These are phyloP conservation scores for Acromyrmex echinatior DNA, from an alignment of 1,140 invertebrate genomes.

Conservation along the genomic window DNA sequence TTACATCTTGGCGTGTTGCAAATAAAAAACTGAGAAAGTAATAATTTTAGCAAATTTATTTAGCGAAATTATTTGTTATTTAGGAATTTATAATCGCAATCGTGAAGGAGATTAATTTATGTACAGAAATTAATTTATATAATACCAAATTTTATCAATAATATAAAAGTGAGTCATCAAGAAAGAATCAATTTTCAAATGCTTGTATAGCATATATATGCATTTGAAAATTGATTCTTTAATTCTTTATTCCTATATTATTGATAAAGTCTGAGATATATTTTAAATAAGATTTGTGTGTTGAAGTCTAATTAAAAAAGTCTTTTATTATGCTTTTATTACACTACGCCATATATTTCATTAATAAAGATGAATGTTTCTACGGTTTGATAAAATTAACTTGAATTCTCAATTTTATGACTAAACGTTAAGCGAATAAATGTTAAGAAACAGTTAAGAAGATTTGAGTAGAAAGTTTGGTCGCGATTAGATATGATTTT, in stretches of 20 bases:
- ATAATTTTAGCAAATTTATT: not conserved
- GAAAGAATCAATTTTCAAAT: too few relatives aligned
- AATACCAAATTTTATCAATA: too few relatives aligned
- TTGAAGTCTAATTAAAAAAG: not conserved
- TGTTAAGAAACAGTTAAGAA: not conserved
- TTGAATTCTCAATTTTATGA: not conserved
- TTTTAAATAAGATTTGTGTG: not conserved
- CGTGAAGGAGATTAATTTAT: not conserved
- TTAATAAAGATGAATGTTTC: not conserved
- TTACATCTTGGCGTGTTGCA: constrained; percentile 13
- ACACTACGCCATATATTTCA: not conserved
- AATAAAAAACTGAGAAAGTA: not conserved
- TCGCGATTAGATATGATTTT: not conserved
- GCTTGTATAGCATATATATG: too few relatives aligned
- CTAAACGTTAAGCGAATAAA: not conserved
- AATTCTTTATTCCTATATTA: not conserved
- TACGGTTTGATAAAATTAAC: not conserved
- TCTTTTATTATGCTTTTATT: not conserved
- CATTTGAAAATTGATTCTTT: not conserved
- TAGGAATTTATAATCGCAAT: not conserved
- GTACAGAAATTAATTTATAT: not conserved
- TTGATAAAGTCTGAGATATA: not conserved
- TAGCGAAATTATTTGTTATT: not conserved
- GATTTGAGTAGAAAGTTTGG: not conserved
- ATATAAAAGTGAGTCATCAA: too few relatives aligned